These are phyloP conservation scores for Pyrgilauda ruficollis DNA, from an alignment of 2,113 vertebrate species.

Conservation along the genomic window DNA sequence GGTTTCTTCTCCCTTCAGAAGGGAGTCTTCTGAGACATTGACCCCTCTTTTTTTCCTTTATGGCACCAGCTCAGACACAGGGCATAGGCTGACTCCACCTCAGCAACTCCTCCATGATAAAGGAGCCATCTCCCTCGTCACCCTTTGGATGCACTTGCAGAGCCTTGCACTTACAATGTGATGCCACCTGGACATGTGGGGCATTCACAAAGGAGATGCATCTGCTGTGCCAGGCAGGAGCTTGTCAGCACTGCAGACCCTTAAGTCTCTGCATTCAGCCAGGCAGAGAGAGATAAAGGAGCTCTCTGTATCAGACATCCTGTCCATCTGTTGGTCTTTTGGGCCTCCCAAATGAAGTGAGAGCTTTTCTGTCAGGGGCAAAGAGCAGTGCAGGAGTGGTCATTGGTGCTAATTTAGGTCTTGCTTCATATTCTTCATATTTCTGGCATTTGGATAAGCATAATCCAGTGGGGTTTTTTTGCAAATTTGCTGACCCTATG, in stretches of 20 bases:
- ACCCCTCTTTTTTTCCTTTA: neutral
- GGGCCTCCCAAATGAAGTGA: rapidly evolving
- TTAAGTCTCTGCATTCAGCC: neutral
- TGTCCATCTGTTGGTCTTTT: neutral
- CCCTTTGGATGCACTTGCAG: rapidly evolving
- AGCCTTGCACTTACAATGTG: rapidly evolving
- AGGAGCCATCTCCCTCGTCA: rapidly evolving
- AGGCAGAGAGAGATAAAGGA: neutral
- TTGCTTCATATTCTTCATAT: neutral
- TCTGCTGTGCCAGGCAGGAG: neutral
- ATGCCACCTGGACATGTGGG: neutral
- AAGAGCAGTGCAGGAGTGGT: neutral
- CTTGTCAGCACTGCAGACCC: neutral
- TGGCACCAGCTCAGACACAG: neutral
- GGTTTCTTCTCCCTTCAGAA: neutral
- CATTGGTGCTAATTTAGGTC: neutral
- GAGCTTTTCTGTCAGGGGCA: neutral
- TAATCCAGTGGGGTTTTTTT: neutral
- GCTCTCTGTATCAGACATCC: neutral
- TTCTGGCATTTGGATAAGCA: neutral
- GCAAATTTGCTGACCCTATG: neutral
- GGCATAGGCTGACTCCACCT: neutral
- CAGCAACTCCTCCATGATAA: neutral
- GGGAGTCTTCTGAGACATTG: neutral
- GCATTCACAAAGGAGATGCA: neutral